Conservation (phyloP, 2,113 vertebrate genomes). For the Aspiorhynchus laticeps region DNA sequence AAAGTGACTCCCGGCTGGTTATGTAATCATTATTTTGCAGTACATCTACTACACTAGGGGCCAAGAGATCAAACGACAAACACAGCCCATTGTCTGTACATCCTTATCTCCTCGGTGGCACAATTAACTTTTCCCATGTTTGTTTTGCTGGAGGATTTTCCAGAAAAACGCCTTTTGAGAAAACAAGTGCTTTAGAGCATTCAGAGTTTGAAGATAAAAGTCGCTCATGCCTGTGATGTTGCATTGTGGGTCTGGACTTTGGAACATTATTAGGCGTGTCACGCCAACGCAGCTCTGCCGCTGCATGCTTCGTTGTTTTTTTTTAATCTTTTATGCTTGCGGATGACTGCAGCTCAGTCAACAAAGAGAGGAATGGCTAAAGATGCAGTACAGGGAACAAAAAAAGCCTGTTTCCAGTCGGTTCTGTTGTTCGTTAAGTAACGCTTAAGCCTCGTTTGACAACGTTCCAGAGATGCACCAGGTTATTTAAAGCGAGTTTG, state of each 20-base stretch:
- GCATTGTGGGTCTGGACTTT: constrained; percentile 43
- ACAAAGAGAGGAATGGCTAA: background rate
- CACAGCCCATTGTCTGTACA: background rate
- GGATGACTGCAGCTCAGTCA: constrained; percentile 7
- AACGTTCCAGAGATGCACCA: background rate
- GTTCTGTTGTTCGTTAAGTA: background rate
- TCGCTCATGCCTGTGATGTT: background rate
- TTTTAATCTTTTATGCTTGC: constrained; percentile 11
- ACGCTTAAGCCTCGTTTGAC: background rate
- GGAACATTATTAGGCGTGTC: constrained; percentile 33
- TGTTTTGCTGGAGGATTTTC: background rate
- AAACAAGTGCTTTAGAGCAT: background rate
- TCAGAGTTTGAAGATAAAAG: background rate
- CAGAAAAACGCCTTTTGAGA: background rate
- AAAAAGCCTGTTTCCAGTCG: background rate
- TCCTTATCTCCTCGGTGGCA: background rate
- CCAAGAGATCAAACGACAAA: constrained; percentile 18
- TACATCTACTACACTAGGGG: constrained; percentile 22
- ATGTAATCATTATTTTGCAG: constrained; percentile 55
- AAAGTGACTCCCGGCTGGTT: constrained; percentile 39
- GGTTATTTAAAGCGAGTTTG: constrained; percentile 23
- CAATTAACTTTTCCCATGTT: background rate
- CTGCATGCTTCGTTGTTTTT: background rate
- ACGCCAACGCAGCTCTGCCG: background rate
- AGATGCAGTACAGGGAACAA: background rate